phyloP scores from a whole-genome alignment of 2,888 invertebrate species.

The Ceratothoa steindachneri region DNA sequence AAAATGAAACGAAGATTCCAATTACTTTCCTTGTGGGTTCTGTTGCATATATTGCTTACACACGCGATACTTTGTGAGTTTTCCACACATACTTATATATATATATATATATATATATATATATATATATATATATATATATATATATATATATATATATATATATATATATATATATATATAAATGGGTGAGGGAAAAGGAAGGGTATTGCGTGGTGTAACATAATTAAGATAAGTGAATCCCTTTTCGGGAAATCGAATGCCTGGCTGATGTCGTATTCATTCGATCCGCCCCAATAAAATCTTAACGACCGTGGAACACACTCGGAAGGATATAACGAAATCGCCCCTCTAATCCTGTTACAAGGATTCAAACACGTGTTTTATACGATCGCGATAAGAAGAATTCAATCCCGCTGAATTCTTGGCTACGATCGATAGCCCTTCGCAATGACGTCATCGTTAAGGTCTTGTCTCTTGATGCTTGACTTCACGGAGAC shows the following conservation, averaged over 20 bases:
- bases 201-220: neutral
- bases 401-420: neutral
- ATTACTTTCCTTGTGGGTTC: too few relatives aligned
- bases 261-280: neutral
- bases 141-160: slow-evolving; percentile 5
- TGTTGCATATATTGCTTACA: slow-evolving; percentile 10
- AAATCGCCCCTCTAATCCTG: neutral
- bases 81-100: too few relatives aligned
- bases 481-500: too few relatives aligned
- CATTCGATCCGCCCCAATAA: neutral
- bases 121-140: slow-evolving; percentile 18
- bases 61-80: too few relatives aligned
- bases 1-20: too few relatives aligned
- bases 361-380: neutral
- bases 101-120: slow-evolving; percentile 16
- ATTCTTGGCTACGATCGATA: neutral
- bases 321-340: neutral
- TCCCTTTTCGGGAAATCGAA: too few relatives aligned
- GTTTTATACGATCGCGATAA: neutral
- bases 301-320: neutral
- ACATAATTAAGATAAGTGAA: neutral
- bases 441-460: neutral
- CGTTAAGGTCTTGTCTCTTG: too few relatives aligned
- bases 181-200: neutral
- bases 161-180: slow-evolving; percentile 12